Evolutionary conservation across 2,797 vertebrate species (phyloP).

Genomic region (Oophaga sylvatica): DNA sequence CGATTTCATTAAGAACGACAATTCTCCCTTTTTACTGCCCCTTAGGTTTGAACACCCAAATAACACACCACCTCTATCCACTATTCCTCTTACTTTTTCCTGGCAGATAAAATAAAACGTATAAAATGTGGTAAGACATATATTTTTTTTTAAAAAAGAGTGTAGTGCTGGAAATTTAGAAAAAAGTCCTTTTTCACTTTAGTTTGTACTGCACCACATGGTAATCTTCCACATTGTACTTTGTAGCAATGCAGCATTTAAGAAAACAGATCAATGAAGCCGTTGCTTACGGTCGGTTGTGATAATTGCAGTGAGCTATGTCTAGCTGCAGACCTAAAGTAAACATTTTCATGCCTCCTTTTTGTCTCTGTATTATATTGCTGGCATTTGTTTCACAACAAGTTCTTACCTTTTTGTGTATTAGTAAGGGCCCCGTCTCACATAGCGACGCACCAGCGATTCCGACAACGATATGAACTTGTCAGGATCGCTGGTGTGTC

Average conservation of each 20-base stretch:
- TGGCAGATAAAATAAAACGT: neutral
- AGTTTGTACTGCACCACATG: neutral
- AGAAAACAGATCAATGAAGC: conserved; percentile 45
- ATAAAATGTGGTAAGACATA: neutral
- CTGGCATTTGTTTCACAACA: neutral
- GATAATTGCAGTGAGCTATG: conserved; percentile 5
- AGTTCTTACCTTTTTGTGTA: conserved; percentile 8
- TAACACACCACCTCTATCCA: neutral
- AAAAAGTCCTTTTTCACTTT: neutral
- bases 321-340: neutral
- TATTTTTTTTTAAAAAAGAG: neutral
- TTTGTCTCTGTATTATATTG: neutral
- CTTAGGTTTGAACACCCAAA: neutral
- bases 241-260: conserved; percentile 49
- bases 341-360: neutral
- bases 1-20: no score
- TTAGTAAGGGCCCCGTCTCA: no score
- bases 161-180: neutral
- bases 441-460: no score
- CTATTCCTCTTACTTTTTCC: neutral
- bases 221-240: neutral
- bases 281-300: conserved; percentile 11
- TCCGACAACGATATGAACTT: no score
- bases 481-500: no score
- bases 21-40: no score